These are phyloP conservation scores for Pteromalus puparum DNA, from an alignment of 1,140 invertebrate species.

Conservation along the genomic window DNA sequence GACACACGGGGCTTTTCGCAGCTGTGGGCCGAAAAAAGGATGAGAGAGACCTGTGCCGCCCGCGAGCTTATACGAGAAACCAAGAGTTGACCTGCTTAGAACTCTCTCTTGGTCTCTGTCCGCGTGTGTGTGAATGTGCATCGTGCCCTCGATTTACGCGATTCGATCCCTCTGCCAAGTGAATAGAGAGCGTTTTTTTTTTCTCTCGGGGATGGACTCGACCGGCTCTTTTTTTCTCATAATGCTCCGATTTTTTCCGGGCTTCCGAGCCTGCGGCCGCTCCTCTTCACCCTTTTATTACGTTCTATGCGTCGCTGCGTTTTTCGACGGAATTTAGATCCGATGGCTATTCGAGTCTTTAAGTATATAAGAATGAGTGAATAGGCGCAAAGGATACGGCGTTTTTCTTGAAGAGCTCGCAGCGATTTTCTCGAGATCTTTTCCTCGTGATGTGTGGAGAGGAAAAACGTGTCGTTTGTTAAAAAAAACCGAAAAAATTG, in stretches of 20 bases:
- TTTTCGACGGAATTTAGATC: not conserved
- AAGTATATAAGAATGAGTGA: not conserved
- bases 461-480: no score
- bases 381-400: no score
- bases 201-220: not conserved
- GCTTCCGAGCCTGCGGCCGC: not conserved
- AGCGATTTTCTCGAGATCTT: no score
- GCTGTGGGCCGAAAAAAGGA: constrained; percentile 73
- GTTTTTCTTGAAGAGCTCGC: no score
- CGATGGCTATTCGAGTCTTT: not conserved
- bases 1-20: constrained; percentile 71
- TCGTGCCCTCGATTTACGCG: constrained; percentile 39
- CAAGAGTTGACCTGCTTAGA: constrained; percentile 63
- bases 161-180: constrained; percentile 8
- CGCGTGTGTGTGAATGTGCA: not conserved
- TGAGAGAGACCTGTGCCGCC: constrained; percentile 63
- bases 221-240: not conserved
- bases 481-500: no score
- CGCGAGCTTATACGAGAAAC: constrained; percentile 23
- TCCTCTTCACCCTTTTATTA: constrained; percentile 7
- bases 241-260: no score
- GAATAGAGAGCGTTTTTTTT: not conserved
- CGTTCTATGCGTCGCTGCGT: not conserved
- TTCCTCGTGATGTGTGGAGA: no score
- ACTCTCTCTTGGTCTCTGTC: constrained; percentile 34